A percentile compares a stretch with the other conserved stretches of the same genome.
These are phyloP conservation scores for Rhabdornis inornatus DNA, from an alignment of 2,113 vertebrate genomes.

Conservation along the genomic window DNA sequence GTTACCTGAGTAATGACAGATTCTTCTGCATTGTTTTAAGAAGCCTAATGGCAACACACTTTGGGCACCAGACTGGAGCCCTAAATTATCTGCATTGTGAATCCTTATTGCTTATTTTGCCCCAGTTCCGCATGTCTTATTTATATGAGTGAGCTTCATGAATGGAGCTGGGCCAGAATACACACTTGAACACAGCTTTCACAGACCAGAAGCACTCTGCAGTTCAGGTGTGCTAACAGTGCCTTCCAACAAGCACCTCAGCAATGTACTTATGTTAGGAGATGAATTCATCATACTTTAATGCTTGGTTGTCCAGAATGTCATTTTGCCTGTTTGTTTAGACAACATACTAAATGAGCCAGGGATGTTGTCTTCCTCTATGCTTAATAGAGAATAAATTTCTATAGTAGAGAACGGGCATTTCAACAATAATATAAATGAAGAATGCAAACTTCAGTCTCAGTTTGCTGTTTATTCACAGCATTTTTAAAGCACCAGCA, in stretches of 20 bases:
- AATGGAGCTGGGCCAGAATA: not conserved
- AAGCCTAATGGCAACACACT: not conserved
- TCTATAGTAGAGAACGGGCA: not conserved
- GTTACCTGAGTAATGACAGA: not conserved
- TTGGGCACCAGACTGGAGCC: not conserved
- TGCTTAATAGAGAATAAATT: not conserved
- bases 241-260: not conserved
- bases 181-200: not conserved
- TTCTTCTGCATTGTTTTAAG: not conserved
- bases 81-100: not conserved
- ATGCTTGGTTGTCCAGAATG: not conserved
- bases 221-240: not conserved
- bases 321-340: not conserved
- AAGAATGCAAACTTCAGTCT: not conserved
- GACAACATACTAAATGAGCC: not conserved
- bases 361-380: not conserved
- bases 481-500: not conserved
- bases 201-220: not conserved
- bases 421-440: not conserved
- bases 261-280: not conserved
- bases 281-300: not conserved
- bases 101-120: not conserved
- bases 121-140: not conserved
- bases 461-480: not conserved
- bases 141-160: not conserved